Conservation (phyloP, 1,140 invertebrate genomes). For the Cydia strobilella region DNA sequence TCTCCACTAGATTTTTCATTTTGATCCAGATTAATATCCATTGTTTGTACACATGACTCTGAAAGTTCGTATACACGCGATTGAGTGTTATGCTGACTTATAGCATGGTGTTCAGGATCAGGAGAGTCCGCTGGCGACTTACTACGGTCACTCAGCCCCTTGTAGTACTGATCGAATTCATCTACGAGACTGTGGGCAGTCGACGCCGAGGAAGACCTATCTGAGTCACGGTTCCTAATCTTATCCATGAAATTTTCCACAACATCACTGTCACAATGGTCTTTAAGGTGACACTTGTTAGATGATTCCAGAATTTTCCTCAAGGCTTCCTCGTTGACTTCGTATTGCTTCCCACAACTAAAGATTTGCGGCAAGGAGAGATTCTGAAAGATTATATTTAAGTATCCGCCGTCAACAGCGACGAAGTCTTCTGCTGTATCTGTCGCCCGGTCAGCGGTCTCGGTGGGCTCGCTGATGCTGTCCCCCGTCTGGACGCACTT, state of each 20-base stretch:
- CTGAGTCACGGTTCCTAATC: slow-evolving; percentile 58
- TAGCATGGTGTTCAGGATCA: slow-evolving; percentile 26
- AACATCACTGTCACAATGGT: slow-evolving; percentile 46
- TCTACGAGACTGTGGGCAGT: slow-evolving; percentile 71
- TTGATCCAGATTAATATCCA: slow-evolving; percentile 8
- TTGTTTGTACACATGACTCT: slow-evolving; percentile 38
- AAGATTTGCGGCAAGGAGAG: slow-evolving; percentile 67
- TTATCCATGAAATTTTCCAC: slow-evolving; percentile 63
- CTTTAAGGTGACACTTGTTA: slow-evolving; percentile 51
- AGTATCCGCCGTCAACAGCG: slow-evolving; percentile 68
- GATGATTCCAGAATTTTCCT: slow-evolving; percentile 63
- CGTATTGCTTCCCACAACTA: slow-evolving; percentile 67
- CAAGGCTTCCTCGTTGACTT: slow-evolving; percentile 71
- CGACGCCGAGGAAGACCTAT: slow-evolving; percentile 56
- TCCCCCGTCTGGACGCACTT: slow-evolving; percentile 69
- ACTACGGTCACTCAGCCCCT: slow-evolving; percentile 51
- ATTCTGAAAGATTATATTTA: slow-evolving; percentile 72
- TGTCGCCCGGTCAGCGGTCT: slow-evolving; percentile 42
- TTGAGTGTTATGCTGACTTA: neutral
- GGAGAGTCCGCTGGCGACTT: slow-evolving; percentile 36
- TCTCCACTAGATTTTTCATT: slow-evolving; percentile 33
- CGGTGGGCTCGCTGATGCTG: slow-evolving; percentile 37
- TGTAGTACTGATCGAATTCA: slow-evolving; percentile 70
- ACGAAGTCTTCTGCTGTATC: slow-evolving; percentile 63
- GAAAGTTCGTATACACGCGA: slow-evolving; percentile 37